Evolutionary conservation across 1,140 invertebrate species (phyloP), one percentile per base, ranked within the genome.

Genomic region (Pseudoatta argentina): DNA sequence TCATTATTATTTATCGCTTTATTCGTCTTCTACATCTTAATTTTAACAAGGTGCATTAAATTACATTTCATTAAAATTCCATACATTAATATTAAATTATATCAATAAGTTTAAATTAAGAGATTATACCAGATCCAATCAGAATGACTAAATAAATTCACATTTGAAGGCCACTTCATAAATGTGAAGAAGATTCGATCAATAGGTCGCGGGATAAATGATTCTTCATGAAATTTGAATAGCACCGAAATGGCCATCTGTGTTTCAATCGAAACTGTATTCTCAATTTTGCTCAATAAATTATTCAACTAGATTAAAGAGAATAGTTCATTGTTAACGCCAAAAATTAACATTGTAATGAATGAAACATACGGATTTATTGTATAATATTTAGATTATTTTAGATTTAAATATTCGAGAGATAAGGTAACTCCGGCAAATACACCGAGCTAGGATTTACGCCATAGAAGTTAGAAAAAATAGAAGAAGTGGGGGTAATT

Each of bases 141-240:
- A 64, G 6, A 30, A 18, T 5, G 71, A 27, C 16, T 63, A 48
- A 18, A 30, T 67, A 61, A 67, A 16, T 67, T 79, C 30, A 55
- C 7, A 18, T 14, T 55, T 4, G 12, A 88, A 85, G 61, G 69
- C 63, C 64, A 79, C 77, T 89, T 86, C 76, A 57, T 48, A 88
- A 63, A 57, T 34, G 82, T 79, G 21, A 53, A 86, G 82, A 63
- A 86, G 69, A 59, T 75, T 78, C 57, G 72, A 89, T 89, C 64
- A 63, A 86, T 89, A 34, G 73, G 69, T 76, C 71, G 48, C 57
- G 34, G 61, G 69, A 76, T 71, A 76, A 89, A 61, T 81, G 57
- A 63, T 48, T 30, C 82, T 89, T 88, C 83, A 59, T 86, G 71
- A 77, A 82, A 88, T 89, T 76, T 88, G 63, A 88, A 88, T 81